These are phyloP conservation scores for Vespertilio murinus DNA, from an alignment of 2,797 vertebrate species.

Conservation along the genomic window DNA sequence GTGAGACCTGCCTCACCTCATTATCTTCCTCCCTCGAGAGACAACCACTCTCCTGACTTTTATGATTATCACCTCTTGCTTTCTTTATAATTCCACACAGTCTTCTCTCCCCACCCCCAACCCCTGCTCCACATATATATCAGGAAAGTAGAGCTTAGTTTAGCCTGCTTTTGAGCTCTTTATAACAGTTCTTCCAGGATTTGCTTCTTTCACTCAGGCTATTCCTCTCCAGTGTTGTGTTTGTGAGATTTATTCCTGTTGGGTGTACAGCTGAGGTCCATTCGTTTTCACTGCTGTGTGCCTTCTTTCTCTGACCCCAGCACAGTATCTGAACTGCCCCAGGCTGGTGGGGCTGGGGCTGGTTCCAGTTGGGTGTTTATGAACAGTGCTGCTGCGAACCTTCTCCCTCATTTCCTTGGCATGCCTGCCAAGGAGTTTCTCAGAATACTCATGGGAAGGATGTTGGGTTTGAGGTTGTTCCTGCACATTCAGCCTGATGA, in stretches of 20 bases:
- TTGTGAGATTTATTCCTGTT: not conserved
- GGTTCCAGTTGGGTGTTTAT: not conserved
- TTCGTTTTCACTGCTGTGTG: rapidly evolving
- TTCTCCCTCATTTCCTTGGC: not conserved
- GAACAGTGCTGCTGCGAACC: not conserved
- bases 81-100: not conserved
- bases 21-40: not conserved
- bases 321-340: rapidly evolving
- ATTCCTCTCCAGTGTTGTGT: too few relatives aligned
- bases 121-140: too few relatives aligned
- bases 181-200: not conserved
- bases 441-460: not conserved
- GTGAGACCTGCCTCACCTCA: not conserved
- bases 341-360: rapidly evolving
- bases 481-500: rapidly evolving
- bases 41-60: not conserved
- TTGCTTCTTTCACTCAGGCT: not conserved
- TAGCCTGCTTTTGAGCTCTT: not conserved
- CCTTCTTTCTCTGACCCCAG: not conserved
- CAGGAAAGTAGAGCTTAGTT: not conserved
- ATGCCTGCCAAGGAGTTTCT: not conserved
- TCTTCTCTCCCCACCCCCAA: too few relatives aligned
- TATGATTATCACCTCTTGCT: not conserved
- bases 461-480: not conserved
- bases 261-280: too few relatives aligned